Percentiles rank a stretch among this genome's conserved stretches.
Evolutionary conservation across 2,888 invertebrate species (phyloP).

Genomic region (Cremastinae sp.): DNA sequence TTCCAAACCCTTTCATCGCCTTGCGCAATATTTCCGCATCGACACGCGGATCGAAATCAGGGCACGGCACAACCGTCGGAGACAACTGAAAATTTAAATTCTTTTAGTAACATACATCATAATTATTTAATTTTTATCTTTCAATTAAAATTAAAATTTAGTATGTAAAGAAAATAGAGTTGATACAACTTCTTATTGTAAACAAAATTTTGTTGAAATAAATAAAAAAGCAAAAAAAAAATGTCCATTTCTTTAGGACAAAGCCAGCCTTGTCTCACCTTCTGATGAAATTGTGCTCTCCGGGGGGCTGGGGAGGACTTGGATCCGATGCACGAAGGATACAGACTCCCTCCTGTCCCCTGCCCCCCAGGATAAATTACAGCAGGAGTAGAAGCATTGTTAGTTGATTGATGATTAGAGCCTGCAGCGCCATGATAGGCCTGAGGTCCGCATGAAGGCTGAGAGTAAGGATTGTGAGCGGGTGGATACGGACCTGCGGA

Average conservation of each 20-base stretch:
- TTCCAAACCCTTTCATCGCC: constrained; percentile 84
- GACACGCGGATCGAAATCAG: constrained; percentile 79
- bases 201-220: too few relatives aligned
- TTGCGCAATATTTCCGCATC: constrained; percentile 82
- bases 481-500: constrained; percentile 47
- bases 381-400: constrained; percentile 66
- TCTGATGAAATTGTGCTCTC: constrained; percentile 66
- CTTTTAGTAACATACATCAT: neutral
- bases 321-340: constrained; percentile 67
- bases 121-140: too few relatives aligned
- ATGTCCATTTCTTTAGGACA: neutral
- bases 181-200: too few relatives aligned
- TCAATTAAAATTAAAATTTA: too few relatives aligned
- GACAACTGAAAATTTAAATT: constrained; percentile 73
- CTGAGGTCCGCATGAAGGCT: constrained; percentile 50
- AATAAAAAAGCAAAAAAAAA: too few relatives aligned
- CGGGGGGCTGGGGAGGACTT: constrained; percentile 72
- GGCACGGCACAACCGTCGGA: constrained; percentile 79
- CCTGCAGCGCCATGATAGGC: constrained; percentile 56
- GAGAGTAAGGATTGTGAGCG: constrained; percentile 44
- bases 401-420: constrained; percentile 55
- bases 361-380: constrained; percentile 75
- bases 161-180: neutral
- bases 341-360: constrained; percentile 70
- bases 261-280: constrained; percentile 71